These are phyloP conservation scores for Corella eumyota DNA, from an alignment of 23 tunicate species.

Conservation along the genomic window DNA sequence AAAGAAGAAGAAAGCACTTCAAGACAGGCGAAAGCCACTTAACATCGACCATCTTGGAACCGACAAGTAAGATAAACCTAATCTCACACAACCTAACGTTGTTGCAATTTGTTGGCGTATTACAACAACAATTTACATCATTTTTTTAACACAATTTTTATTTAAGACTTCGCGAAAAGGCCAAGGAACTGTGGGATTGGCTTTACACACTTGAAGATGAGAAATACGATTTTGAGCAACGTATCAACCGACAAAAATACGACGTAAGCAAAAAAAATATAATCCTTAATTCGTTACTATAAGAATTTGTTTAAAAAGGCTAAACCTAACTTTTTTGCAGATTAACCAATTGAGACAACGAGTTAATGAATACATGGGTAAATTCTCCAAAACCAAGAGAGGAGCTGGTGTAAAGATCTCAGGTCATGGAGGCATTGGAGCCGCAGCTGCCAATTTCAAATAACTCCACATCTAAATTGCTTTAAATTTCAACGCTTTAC, in stretches of 20 bases:
- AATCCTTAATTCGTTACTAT: no score
- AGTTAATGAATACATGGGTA: conserved; percentile 97
- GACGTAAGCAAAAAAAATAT: conserved; percentile 84
- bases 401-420: conserved; percentile 56
- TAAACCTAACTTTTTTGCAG: no score
- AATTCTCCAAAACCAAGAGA: conserved; percentile 80
- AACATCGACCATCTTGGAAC: conserved; percentile 81
- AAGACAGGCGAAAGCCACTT: conserved; percentile 78
- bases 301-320: no score
- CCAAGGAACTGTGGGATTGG: conserved; percentile 84
- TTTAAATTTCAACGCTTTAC: no score
- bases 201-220: conserved; percentile 71
- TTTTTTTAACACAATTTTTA: no score
- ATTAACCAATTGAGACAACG: conserved; percentile 91
- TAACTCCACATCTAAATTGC: conserved; percentile 13
- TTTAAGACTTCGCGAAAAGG: conserved; percentile 85
- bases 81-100: no score
- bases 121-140: no score
- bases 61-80: conserved; percentile 43
- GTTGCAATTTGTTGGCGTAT: no score
- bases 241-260: conserved; percentile 88
- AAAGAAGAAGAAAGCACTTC: conserved; percentile 70
- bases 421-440: conserved; percentile 75
- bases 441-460: conserved; percentile 70
- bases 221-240: conserved; percentile 85